Percentiles rank a stretch among this genome's conserved stretches.
phyloP scores from a whole-genome alignment of 1,140 invertebrate species.

The Popillia japonica region DNA sequence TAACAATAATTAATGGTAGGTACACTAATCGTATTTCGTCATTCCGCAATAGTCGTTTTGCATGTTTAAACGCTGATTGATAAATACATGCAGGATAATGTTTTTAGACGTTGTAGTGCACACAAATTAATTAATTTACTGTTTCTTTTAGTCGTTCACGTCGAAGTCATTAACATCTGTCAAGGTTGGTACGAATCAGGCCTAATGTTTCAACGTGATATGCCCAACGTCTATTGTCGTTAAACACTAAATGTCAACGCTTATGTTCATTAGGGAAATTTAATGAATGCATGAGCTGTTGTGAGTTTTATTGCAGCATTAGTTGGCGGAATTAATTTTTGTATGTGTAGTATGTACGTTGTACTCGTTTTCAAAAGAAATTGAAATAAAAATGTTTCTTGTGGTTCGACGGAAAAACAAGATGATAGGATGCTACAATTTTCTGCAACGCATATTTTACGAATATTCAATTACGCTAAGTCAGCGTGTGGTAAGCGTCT shows the following conservation, averaged over 20 bases:
- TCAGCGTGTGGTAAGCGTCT: neutral
- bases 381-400: too few relatives aligned
- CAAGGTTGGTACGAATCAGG: neutral
- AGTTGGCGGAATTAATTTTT: too few relatives aligned
- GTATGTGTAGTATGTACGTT: too few relatives aligned
- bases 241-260: too few relatives aligned
- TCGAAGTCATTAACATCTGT: conserved; percentile 5
- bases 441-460: neutral
- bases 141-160: conserved; percentile 1
- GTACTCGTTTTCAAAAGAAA: too few relatives aligned
- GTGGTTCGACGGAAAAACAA: too few relatives aligned
- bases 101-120: neutral
- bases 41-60: neutral
- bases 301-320: too few relatives aligned
- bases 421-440: neutral
- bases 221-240: too few relatives aligned
- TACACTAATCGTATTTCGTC: conserved; percentile 1
- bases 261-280: too few relatives aligned
- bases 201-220: too few relatives aligned
- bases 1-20: conserved; percentile 1
- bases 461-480: neutral
- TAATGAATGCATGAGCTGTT: too few relatives aligned
- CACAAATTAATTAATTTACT: conserved; percentile 12
- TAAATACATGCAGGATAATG: neutral
- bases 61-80: neutral